These are phyloP conservation scores for Okamejei kenojei DNA, from an alignment of 2,797 vertebrate species.

Conservation along the genomic window DNA sequence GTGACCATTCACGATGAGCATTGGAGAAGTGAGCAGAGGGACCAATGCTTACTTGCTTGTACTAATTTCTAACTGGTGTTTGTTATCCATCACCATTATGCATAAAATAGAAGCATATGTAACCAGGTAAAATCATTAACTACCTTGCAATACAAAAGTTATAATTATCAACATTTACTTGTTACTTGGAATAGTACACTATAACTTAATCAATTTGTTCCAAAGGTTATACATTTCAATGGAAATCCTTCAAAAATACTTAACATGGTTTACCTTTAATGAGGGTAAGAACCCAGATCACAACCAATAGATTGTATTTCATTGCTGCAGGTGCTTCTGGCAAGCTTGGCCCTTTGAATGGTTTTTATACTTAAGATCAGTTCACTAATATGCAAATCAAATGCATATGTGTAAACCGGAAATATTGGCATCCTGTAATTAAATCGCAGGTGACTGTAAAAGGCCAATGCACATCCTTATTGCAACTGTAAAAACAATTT, in stretches of 20 bases:
- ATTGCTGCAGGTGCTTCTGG: not conserved
- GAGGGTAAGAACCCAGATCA: slow-evolving; percentile 1
- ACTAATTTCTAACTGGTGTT: not conserved
- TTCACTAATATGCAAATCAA: not conserved
- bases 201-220: not conserved
- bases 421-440: not conserved
- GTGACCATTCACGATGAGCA: too few species aligned
- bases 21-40: too few species aligned
- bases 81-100: not conserved
- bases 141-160: not conserved
- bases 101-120: not conserved
- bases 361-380: not conserved
- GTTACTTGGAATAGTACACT: not conserved
- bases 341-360: not conserved
- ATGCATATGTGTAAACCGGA: not conserved
- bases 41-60: too few species aligned
- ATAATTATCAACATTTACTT: not conserved
- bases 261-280: not conserved
- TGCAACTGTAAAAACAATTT: not conserved
- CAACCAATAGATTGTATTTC: not conserved
- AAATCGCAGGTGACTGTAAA: too few species aligned
- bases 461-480: not conserved
- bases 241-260: not conserved
- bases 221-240: not conserved
- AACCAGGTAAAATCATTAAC: not conserved